Evolutionary conservation across 2,113 vertebrate genomes (phyloP).

Genomic region (Amblyornis subalaris): DNA sequence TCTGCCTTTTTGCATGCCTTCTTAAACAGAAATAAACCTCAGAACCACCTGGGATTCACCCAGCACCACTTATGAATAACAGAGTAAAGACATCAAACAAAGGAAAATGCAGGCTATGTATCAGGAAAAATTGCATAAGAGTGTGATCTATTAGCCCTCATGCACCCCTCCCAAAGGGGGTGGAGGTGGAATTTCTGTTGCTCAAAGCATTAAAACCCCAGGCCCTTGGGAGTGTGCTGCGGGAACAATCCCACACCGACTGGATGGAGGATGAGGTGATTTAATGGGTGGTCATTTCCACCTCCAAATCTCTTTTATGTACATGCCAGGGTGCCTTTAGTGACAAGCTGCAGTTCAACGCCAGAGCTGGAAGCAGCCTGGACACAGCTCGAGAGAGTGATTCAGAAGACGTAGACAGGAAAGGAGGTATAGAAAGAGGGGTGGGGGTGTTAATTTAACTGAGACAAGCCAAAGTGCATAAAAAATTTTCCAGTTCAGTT

Average conservation of each 20-base stretch:
- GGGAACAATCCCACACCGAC: background rate
- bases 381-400: background rate
- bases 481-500: conserved; percentile 36
- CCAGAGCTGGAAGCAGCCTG: conserved; percentile 35
- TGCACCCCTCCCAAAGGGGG: background rate
- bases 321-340: conserved; percentile 21
- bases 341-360: background rate
- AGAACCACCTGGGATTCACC: conserved; percentile 38
- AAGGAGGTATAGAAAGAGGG: conserved; percentile 48
- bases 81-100: conserved; percentile 20
- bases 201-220: conserved; percentile 16
- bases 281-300: conserved; percentile 54
- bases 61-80: background rate
- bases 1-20: conserved; percentile 20
- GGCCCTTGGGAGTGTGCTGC: background rate
- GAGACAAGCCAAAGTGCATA: conserved; percentile 22
- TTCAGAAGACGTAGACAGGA: conserved; percentile 40
- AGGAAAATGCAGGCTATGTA: conserved; percentile 52
- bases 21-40: conserved; percentile 46
- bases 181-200: conserved; percentile 37
- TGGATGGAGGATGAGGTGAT: conserved; percentile 22
- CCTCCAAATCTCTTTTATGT: conserved; percentile 30
- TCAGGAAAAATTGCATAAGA: conserved; percentile 47
- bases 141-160: conserved; percentile 2
- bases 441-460: background rate